These are phyloP conservation scores for Cottoperca gobio DNA, from an alignment of 2,797 vertebrate species.

Conservation along the genomic window DNA sequence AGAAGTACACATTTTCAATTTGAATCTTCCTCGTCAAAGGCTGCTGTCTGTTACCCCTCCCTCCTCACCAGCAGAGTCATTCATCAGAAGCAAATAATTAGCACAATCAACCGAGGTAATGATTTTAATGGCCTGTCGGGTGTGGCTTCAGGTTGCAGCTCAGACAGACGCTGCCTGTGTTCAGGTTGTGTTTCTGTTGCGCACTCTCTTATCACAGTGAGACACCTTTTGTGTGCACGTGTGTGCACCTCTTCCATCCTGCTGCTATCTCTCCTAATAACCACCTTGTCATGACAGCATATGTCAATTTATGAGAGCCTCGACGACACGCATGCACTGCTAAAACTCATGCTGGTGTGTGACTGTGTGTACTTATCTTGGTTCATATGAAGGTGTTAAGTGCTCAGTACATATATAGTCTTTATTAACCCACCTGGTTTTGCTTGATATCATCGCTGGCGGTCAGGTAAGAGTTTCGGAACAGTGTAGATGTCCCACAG, in stretches of 20 bases:
- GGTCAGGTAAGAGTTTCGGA: conserved; percentile 95
- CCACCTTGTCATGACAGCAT: conserved; percentile 43
- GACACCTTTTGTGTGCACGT: conserved; percentile 52
- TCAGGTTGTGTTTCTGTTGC: conserved; percentile 23
- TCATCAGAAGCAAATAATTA: conserved; percentile 57
- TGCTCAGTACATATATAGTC: background rate
- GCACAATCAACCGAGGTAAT: conserved; percentile 43
- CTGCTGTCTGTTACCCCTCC: conserved; percentile 33
- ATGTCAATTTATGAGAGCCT: conserved; percentile 38
- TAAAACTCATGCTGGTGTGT: conserved; percentile 5
- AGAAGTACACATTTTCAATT: conserved; percentile 10
- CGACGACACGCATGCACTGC: conserved; percentile 5
- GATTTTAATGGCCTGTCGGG: conserved; percentile 46
- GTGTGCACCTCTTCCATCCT: conserved; percentile 31
- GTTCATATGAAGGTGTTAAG: background rate
- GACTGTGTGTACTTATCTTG: background rate
- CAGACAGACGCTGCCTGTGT: conserved; percentile 24
- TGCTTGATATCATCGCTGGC: conserved; percentile 96
- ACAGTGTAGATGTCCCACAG: conserved; percentile 95
- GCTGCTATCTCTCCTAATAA: conserved; percentile 49
- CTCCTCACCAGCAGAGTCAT: conserved; percentile 35
- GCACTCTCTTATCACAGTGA: conserved; percentile 56
- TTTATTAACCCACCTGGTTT: conserved; percentile 88
- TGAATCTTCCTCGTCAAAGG: conserved; percentile 28
- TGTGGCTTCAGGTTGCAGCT: conserved; percentile 46